phyloP scores from a whole-genome alignment of 2,113 vertebrate genomes.

The Amphilophus citrinellus region DNA sequence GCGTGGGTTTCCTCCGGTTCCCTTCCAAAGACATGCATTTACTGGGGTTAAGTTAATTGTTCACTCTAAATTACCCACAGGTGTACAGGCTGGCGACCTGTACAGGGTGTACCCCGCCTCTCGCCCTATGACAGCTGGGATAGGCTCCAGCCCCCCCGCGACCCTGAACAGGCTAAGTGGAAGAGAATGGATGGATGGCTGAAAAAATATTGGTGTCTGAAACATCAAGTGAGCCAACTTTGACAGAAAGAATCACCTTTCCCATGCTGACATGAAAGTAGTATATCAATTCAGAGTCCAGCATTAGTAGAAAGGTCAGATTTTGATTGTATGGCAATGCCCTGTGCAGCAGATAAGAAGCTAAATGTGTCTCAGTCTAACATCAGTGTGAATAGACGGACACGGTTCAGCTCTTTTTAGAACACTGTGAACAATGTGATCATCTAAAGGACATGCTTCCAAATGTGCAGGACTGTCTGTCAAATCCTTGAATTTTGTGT shows the following conservation, averaged over 20 bases:
- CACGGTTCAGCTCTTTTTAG: conserved; percentile 31
- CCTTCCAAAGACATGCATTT: too few relatives aligned
- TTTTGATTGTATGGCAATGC: not conserved
- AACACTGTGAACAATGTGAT: conserved; percentile 20
- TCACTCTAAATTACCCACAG: too few relatives aligned
- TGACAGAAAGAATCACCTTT: not conserved
- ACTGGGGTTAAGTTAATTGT: too few relatives aligned
- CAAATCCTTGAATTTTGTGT: not conserved
- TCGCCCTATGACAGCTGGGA: too few relatives aligned
- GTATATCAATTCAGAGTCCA: not conserved
- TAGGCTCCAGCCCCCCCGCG: too few relatives aligned
- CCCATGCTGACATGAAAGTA: not conserved
- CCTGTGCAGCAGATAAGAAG: conserved; percentile 29
- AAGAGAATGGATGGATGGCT: too few relatives aligned
- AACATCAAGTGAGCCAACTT: not conserved
- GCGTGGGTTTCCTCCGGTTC: too few relatives aligned
- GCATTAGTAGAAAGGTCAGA: conserved; percentile 43
- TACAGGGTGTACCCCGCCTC: too few relatives aligned
- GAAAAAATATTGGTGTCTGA: not conserved
- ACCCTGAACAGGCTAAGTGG: too few relatives aligned
- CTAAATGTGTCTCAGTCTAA: not conserved
- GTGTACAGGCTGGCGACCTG: too few relatives aligned
- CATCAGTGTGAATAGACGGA: not conserved
- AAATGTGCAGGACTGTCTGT: not conserved
- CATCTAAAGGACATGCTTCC: not conserved